phyloP scores from a whole-genome alignment of 2,797 vertebrate genomes.

The Taeniopygia guttata region DNA sequence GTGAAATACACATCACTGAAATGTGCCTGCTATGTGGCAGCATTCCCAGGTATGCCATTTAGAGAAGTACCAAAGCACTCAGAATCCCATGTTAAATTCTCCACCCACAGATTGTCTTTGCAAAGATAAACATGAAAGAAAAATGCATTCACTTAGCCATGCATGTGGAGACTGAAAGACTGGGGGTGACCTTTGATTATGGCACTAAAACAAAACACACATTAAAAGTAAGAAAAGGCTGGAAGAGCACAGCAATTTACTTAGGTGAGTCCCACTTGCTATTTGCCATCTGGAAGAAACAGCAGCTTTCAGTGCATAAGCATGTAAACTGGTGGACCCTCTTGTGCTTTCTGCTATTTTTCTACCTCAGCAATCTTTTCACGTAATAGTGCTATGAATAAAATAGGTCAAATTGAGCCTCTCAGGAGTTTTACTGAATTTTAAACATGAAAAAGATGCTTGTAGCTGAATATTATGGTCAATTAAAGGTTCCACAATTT shows the following conservation, averaged over 20 bases:
- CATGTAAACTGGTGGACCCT: not conserved
- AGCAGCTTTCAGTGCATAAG: not conserved
- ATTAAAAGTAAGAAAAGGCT: not conserved
- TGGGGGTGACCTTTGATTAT: not conserved
- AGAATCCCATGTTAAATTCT: not conserved
- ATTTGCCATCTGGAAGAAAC: not conserved
- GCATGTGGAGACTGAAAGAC: not conserved
- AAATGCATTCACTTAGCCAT: not conserved
- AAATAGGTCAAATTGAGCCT: not conserved
- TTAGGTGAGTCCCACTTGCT: not conserved
- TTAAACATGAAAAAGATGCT: not conserved
- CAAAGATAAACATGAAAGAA: not conserved
- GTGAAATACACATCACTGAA: not conserved
- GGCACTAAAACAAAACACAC: not conserved
- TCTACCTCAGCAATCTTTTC: not conserved
- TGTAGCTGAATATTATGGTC: not conserved
- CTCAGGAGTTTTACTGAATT: not conserved
- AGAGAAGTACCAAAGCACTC: not conserved
- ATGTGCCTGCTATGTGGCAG: not conserved
- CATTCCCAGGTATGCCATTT: not conserved
- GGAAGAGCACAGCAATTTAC: not conserved
- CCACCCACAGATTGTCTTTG: not conserved
- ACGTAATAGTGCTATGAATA: not conserved
- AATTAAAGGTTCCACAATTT: not conserved
- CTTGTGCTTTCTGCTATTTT: not conserved